Evolutionary conservation across 2,797 vertebrate species (phyloP).

Genomic region (Eptatretus atami): DNA sequence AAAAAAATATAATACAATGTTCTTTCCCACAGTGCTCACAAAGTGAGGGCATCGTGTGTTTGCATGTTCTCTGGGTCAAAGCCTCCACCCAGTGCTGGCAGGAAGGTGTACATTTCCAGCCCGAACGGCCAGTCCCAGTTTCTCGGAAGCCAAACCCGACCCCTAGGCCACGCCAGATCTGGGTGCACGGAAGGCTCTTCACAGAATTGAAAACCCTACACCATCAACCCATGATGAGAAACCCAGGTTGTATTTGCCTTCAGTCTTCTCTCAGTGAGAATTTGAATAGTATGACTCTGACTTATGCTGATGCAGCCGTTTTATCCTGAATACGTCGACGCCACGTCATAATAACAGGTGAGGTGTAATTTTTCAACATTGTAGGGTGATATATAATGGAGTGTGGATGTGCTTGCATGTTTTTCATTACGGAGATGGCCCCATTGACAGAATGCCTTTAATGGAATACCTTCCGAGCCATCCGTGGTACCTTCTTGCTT

Average conservation of each 20-base stretch:
- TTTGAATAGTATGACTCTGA: no score
- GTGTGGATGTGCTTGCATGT: not conserved
- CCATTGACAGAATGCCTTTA: slow-evolving; percentile 85
- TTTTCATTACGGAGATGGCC: slow-evolving; percentile 46
- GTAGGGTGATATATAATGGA: not conserved
- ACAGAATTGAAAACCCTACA: slow-evolving; percentile 94
- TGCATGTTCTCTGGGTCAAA: slow-evolving; percentile 74
- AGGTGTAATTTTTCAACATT: no score
- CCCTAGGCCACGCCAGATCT: no score
- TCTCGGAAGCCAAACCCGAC: slow-evolving; percentile 10
- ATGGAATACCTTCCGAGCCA: slow-evolving; percentile 76
- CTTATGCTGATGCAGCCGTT: no score
- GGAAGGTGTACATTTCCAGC: slow-evolving; percentile 93
- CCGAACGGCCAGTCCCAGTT: slow-evolving; percentile 69
- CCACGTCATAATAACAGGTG: no score
- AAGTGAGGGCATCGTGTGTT: slow-evolving; percentile 94
- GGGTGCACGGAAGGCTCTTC: slow-evolving; percentile 97
- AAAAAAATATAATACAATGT: no score
- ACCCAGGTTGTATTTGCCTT: slow-evolving; percentile 35
- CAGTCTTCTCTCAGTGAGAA: no score
- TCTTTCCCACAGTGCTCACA: slow-evolving; percentile 38
- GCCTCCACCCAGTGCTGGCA: slow-evolving; percentile 53
- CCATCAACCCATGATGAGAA: slow-evolving; percentile 97
- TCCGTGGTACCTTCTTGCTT: slow-evolving; percentile 80
- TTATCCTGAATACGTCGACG: no score